Percentiles rank a stretch among this genome's conserved stretches.
Conservation (phyloP, 2,888 invertebrate genomes). For the Chrysolina haemoptera region DNA sequence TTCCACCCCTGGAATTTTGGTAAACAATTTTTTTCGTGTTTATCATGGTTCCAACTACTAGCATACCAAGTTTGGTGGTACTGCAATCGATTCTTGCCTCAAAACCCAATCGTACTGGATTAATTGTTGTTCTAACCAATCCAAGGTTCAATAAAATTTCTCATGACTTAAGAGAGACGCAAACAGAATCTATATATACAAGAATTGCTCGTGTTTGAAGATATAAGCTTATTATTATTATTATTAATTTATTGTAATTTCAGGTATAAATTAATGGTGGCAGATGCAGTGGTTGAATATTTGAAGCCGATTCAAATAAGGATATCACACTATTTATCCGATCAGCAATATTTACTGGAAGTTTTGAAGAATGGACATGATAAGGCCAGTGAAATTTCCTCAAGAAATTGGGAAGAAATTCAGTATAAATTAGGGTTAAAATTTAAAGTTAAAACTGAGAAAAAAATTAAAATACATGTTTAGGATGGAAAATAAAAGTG, state of each 20-base stretch:
- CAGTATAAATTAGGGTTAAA: slow-evolving; percentile 72
- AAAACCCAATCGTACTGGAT: no score
- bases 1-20: no score
- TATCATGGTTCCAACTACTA: no score
- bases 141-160: no score
- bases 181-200: no score
- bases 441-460: slow-evolving; percentile 32
- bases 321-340: slow-evolving; percentile 73
- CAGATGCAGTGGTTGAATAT: slow-evolving; percentile 80
- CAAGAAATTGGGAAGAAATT: slow-evolving; percentile 74
- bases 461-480: slow-evolving; percentile 37
- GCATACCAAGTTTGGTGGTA: no score
- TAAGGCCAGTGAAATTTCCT: slow-evolving; percentile 73
- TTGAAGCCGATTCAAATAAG: slow-evolving; percentile 79
- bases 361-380: slow-evolving; percentile 73
- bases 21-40: no score
- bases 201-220: no score
- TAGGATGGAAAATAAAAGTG: background rate
- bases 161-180: no score
- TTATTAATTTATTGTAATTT: slow-evolving; percentile 55
- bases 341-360: slow-evolving; percentile 76
- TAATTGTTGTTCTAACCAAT: no score
- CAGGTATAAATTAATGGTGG: slow-evolving; percentile 81
- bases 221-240: no score
- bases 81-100: no score